Conservation (phyloP, 2,113 vertebrate species). For the Barbus barbus region DNA sequence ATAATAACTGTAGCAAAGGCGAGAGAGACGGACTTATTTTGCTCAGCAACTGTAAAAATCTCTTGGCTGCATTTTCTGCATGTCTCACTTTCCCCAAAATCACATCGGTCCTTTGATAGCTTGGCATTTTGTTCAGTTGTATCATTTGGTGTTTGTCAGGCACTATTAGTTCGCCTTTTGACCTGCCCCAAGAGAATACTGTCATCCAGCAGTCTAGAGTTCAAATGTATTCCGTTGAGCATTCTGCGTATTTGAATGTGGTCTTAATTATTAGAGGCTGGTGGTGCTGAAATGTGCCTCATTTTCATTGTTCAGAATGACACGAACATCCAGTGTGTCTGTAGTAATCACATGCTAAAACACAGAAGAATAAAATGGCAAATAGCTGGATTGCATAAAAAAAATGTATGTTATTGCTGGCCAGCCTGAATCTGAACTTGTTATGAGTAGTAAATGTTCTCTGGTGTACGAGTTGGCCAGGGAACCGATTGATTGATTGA, state of each 20-base stretch:
- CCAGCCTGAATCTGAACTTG: slow-evolving; percentile 53
- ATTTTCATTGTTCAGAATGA: neutral
- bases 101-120: slow-evolving; percentile 63
- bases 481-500: no score
- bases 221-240: neutral
- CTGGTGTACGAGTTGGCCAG: slow-evolving; percentile 50
- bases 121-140: slow-evolving; percentile 58
- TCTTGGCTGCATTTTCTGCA: slow-evolving; percentile 55
- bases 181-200: slow-evolving; percentile 55
- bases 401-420: slow-evolving; percentile 39
- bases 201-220: slow-evolving; percentile 40
- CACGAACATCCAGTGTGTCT: neutral
- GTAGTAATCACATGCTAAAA: slow-evolving; percentile 59
- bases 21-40: slow-evolving; percentile 53
- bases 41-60: slow-evolving; percentile 67
- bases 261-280: neutral
- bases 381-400: slow-evolving; percentile 8
- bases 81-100: slow-evolving; percentile 60
- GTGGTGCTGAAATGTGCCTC: slow-evolving; percentile 34
- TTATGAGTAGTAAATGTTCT: neutral
- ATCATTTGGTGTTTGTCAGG: slow-evolving; percentile 62
- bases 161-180: slow-evolving; percentile 61
- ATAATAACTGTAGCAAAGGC: slow-evolving; percentile 57
- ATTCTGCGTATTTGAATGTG: neutral
- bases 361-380: slow-evolving; percentile 64